Base-by-base conservation (phyloP, 2,888 invertebrate species). In the Gisinianus flammeolus region DNA sequence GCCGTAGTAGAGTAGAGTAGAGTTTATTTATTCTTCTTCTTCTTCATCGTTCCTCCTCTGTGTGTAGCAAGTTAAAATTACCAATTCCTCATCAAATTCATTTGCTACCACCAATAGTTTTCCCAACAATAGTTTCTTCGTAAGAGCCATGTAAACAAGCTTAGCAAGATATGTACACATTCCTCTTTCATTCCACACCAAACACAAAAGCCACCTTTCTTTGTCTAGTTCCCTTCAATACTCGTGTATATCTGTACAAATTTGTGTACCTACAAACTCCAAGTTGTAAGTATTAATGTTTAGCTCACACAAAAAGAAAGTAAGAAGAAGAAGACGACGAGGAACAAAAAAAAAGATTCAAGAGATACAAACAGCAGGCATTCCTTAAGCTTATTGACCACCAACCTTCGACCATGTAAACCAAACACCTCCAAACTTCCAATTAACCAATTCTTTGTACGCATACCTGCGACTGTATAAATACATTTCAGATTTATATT, bases 151-250 rank as follows among this genome's bases (percentile, higher is more conserved):
- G 73, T 73, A 73, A 73, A 73, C 73, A 73, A 33, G 31, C 26
- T 22, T 70, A 28, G 54, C 22, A 28, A 64, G 70, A 70, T 28
- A 62, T 73, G 35, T 28, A 62, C 73, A 62, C 73, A 73, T 70
- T 70, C 33, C 67, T 67, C 52, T 44, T 44, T 44, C 44, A 44
- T 44, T 44, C 8, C 44, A 44, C 26, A 62, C 26, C n/a, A 22
- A 22, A 62, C 62, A 73, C 62, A 73, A 73, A 73, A 73, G 73
- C 73, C 73, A 73, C 73, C 73, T 73, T 73, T 73, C 73, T 73
- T 73, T 73, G 73, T 73, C 62, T 35, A 73, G 16, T 26, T 26
- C 62, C 33, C 35, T 31, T 62, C 58, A 54, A 12, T 54, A 54
- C 28, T 54, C 19, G 44, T 44, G n/a, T n/a, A n/a, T 44, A 4